Percentiles rank a stretch among this genome's conserved stretches.
These are phyloP conservation scores for Periplaneta americana DNA, from an alignment of 1,140 invertebrate species.

Conservation along the genomic window DNA sequence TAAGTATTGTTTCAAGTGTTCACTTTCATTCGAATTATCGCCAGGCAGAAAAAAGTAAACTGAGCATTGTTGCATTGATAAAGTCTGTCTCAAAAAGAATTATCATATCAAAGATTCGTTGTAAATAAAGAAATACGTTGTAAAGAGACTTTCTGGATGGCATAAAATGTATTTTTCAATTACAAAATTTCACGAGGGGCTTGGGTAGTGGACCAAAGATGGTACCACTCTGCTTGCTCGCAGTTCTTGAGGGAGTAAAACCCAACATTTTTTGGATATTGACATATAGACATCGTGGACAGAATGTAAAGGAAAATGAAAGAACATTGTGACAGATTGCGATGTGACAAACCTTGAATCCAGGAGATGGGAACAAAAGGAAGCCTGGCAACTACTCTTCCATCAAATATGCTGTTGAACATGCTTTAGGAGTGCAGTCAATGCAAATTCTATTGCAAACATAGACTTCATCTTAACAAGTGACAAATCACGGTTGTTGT, in stretches of 20 bases:
- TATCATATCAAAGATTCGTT: no score
- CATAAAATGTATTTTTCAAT: no score
- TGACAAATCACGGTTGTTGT: conserved; percentile 95
- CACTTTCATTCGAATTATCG: no score
- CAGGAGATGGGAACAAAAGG: conserved; percentile 95
- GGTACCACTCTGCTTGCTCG: conserved; percentile 87
- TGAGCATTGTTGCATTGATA: no score
- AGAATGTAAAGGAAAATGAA: conserved; percentile 99
- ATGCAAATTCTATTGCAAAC: conserved; percentile 98
- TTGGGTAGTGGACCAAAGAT: conserved; percentile 72
- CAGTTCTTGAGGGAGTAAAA: conserved; percentile 93
- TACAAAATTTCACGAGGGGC: no score
- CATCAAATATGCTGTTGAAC: conserved; percentile 99
- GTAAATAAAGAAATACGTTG: no score
- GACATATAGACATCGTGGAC: conserved; percentile 99
- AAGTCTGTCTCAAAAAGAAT: no score
- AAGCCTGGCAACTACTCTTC: conserved; percentile 92
- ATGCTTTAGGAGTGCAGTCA: conserved; percentile 97
- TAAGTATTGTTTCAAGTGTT: no score
- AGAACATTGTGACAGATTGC: conserved; percentile 95
- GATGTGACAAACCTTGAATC: conserved; percentile 96
- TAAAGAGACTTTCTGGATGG: no score
- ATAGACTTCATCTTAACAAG: conserved; percentile 99
- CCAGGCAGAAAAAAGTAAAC: no score
- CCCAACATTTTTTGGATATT: conserved; percentile 97